Conservation (phyloP, 2,113 vertebrate species). For the Donacobius atricapilla region DNA sequence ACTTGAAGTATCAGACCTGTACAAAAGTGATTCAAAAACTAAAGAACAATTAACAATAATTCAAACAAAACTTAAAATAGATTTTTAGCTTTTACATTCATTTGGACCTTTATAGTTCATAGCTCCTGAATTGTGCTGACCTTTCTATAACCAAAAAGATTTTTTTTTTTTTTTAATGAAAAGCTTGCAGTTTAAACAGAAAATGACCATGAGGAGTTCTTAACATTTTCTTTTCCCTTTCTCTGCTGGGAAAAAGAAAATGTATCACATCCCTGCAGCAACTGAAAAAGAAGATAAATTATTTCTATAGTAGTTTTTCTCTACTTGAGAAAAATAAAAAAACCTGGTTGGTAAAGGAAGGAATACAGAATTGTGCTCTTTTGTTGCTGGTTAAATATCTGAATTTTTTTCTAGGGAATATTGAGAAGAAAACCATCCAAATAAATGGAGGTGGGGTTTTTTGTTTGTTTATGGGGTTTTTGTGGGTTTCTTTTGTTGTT, state of each 20-base stretch:
- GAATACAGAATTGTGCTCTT: neutral
- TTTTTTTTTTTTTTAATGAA: neutral
- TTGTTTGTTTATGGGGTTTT: no score
- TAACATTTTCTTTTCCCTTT: slow-evolving; percentile 5
- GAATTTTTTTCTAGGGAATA: neutral
- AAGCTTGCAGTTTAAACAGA: neutral
- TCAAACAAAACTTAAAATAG: neutral
- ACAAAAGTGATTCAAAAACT: neutral
- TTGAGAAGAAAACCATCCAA: neutral
- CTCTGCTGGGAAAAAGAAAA: neutral
- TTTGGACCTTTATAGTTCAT: neutral
- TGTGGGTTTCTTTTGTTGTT: no score
- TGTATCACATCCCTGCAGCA: neutral
- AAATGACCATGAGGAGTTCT: neutral
- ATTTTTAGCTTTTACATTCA: neutral
- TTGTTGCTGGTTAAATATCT: neutral
- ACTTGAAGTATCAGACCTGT: neutral
- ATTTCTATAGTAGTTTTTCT: neutral
- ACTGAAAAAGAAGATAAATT: neutral
- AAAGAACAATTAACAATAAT: neutral
- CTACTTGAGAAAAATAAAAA: neutral
- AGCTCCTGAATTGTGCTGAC: neutral
- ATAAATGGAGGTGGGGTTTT: neutral
- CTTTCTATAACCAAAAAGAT: neutral
- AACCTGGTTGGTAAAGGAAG: neutral